A percentile compares a stretch with the other conserved stretches of the same genome.
These are phyloP conservation scores for Caranx ignobilis DNA, from an alignment of 2,113 vertebrate species.

Conservation along the genomic window DNA sequence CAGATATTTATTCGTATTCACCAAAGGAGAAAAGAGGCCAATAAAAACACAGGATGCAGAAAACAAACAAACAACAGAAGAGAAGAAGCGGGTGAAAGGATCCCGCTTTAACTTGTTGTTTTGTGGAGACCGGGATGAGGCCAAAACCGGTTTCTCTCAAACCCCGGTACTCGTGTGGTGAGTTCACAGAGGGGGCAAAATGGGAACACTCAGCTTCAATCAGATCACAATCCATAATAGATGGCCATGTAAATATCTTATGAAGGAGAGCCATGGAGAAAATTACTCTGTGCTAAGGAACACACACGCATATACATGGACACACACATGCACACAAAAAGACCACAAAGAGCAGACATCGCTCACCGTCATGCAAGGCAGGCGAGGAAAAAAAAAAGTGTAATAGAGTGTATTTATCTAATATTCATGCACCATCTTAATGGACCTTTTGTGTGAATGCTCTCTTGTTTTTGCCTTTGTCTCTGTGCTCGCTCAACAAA, in stretches of 20 bases:
- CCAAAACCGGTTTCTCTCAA: slow-evolving; percentile 25
- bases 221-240: slow-evolving; percentile 85
- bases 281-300: slow-evolving; percentile 73
- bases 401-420: slow-evolving; percentile 70
- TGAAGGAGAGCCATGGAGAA: slow-evolving; percentile 82
- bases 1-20: neutral
- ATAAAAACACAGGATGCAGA: neutral
- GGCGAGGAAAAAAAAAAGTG: slow-evolving; percentile 15
- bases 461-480: slow-evolving; percentile 50
- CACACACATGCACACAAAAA: slow-evolving; percentile 29
- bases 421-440: slow-evolving; percentile 73
- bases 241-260: slow-evolving; percentile 84
- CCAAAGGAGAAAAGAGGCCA: neutral
- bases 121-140: slow-evolving; percentile 14
- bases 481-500: slow-evolving; percentile 22
- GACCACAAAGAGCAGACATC: slow-evolving; percentile 41
- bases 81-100: neutral
- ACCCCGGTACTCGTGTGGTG: slow-evolving; percentile 46
- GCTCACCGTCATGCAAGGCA: slow-evolving; percentile 17
- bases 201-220: slow-evolving; percentile 86
- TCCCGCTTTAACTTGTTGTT: neutral
- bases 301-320: slow-evolving; percentile 11
- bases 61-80: neutral
- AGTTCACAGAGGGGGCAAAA: slow-evolving; percentile 80
- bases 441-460: slow-evolving; percentile 65